Evolutionary conservation across 2,797 vertebrate genomes (phyloP), one percentile per base, ranked within the genome.

Genomic region (Phaenicophaeus curvirostris): DNA sequence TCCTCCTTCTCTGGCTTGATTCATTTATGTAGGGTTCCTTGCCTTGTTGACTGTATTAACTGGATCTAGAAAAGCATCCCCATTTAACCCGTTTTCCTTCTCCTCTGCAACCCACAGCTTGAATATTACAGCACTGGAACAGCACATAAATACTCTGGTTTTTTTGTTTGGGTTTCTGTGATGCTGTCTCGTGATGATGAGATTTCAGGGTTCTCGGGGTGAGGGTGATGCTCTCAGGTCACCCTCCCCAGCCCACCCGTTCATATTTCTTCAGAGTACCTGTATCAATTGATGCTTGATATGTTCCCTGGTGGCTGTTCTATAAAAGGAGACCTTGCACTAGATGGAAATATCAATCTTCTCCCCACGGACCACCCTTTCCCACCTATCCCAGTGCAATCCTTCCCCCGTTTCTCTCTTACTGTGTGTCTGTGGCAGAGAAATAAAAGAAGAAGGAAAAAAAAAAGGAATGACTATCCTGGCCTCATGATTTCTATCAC

Each of bases 1-100:
- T 96, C 94, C 89, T 96, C 91, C 93, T 95, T 66, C 96, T 96
- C 92, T 92, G 86, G 93, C 97, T 97, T 97, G 37, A 84, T 96
- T 94, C 93, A 39, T 95, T 92, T 39, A 13, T 30, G 41, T 31
- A 23, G 66, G 53, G 10, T 69, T 71, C 77, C 87, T 91, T 79
- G 57, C 57, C 76, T 88, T 85, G 24, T 41, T 89, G 86, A 25
- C 67, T 82, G 39, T n/a, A 42, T 96, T 89, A 89, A 87, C 88
- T 41, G 53, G 54, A 39, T n/a, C 42, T 62, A 15, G 42, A 50
- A 50, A 68, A 18, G 11, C 46, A 17, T 17, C 31, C 27, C 50
- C 48, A 90, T 78, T 73, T 54, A 79, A 76, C 85, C 67, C 12
- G 5, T 67, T 86, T 59, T 51, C 54, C 58, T 57, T 58, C 69